These are phyloP conservation scores for Lytechinus variegatus DNA, from an alignment of 35 echinoderm and acorn worm species.

Conservation along the genomic window DNA sequence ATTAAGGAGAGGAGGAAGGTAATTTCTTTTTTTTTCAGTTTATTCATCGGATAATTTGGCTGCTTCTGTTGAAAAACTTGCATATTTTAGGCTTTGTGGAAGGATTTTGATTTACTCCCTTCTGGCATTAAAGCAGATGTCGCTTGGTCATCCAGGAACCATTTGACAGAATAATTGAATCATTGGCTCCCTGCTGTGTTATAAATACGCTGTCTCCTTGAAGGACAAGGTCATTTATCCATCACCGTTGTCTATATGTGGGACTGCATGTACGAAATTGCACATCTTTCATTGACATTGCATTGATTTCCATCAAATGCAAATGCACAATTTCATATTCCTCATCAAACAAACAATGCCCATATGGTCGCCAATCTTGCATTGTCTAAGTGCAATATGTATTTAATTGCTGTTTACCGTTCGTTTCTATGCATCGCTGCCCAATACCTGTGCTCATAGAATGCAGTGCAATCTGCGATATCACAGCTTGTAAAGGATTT, in stretches of 20 bases:
- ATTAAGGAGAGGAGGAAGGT: neutral
- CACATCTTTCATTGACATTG: neutral
- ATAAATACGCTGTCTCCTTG: neutral
- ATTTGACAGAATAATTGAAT: neutral
- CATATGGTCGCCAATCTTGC: neutral
- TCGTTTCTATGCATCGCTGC: neutral
- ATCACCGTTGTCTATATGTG: neutral
- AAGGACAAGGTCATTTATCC: neutral
- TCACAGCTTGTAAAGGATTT: neutral
- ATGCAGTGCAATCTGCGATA: neutral
- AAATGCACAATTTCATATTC: neutral
- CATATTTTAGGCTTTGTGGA: no score
- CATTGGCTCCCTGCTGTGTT: neutral
- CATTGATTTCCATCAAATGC: neutral
- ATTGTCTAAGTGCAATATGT: neutral
- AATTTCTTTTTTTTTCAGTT: neutral
- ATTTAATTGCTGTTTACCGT: neutral
- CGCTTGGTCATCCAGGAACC: neutral
- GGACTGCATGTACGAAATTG: neutral
- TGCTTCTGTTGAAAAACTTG: no score
- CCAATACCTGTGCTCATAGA: neutral
- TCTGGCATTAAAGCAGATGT: no score
- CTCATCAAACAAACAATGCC: neutral
- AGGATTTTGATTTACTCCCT: no score
- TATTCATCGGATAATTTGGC: neutral